Evolutionary conservation across 2,113 vertebrate genomes (phyloP).

Genomic region (Cyrtonyx montezumae): DNA sequence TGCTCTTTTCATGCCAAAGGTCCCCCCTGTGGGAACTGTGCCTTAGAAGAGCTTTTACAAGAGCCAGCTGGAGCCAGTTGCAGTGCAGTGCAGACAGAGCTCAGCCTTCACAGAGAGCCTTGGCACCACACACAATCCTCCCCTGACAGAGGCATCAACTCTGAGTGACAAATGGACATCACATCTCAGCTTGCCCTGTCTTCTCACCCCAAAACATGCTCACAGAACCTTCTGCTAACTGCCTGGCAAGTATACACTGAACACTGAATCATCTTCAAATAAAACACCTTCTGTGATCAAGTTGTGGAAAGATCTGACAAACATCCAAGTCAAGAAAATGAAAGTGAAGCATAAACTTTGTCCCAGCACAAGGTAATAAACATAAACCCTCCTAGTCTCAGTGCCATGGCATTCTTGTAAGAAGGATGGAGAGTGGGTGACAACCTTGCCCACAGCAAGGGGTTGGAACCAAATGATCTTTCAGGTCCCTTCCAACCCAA

Average conservation of each 20-base stretch:
- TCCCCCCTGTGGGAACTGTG: not conserved
- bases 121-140: not conserved
- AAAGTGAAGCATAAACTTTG: not conserved
- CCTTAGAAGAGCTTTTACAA: not conserved
- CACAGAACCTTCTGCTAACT: not conserved
- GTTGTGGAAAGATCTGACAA: not conserved
- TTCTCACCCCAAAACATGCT: not conserved
- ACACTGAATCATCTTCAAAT: not conserved
- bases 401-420: not conserved
- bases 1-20: not conserved
- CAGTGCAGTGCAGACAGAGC: not conserved
- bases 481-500: not conserved
- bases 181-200: fast-evolving
- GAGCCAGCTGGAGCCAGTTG: not conserved
- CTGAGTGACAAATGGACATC: fast-evolving
- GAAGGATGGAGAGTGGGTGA: not conserved
- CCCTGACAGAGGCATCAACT: not conserved
- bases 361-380: not conserved
- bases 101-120: not conserved
- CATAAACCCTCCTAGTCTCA: not conserved
- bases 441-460: not conserved
- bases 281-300: not conserved
- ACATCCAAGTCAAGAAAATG: not conserved
- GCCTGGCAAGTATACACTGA: not conserved
- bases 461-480: not conserved